Base-by-base conservation (phyloP, 2,888 invertebrate species). In the Atethmia centrago region DNA sequence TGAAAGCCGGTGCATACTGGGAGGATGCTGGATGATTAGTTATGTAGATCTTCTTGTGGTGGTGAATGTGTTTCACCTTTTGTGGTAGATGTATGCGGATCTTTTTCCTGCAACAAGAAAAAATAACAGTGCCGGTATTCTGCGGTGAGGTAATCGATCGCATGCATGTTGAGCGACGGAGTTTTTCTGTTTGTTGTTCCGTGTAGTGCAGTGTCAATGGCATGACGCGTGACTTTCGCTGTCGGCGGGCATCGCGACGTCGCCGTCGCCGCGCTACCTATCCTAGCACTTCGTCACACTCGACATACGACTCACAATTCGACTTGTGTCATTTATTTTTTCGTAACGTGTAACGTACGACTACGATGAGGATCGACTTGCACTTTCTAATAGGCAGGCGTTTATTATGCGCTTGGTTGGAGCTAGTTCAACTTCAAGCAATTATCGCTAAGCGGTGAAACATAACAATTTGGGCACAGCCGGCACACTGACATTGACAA, bases 1-100 rank as follows among this genome's bases (percentile, higher is more conserved):
- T 89, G 85, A 90, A 96, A 36, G 95, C 95, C 79, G 96, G 96
- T 69, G 96, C 95, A 90, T 96, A 96, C 82, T 95, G 95, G 40
- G 96, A 93, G 82, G 93, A 85, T 72, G 96, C 95, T 78, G 95
- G 94, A 88, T 96, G 95, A 88, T 96, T 95, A 80, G 96, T 96
- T 80, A 96, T 96, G 85, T 96, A 96, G 86, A 96, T 94, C 90
- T 96, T 96, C 93, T 96, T 96, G 84, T 96, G 96, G 87, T 96
- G 96, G 88, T 96, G 96, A 89, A 96, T 96, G 87, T 96, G 96
- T 92, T 96, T 96, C 91, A 96, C 96, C 89, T 95, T 95, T 93
- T 96, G 96, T 88, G 96, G 96, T 93, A 96, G 95, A 93, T 96
- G 96, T 91, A 96, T 96, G 91, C 96, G 96, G 90, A 96, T 96